phyloP scores from a whole-genome alignment of 1,140 invertebrate species.

The Apis dorsata region DNA sequence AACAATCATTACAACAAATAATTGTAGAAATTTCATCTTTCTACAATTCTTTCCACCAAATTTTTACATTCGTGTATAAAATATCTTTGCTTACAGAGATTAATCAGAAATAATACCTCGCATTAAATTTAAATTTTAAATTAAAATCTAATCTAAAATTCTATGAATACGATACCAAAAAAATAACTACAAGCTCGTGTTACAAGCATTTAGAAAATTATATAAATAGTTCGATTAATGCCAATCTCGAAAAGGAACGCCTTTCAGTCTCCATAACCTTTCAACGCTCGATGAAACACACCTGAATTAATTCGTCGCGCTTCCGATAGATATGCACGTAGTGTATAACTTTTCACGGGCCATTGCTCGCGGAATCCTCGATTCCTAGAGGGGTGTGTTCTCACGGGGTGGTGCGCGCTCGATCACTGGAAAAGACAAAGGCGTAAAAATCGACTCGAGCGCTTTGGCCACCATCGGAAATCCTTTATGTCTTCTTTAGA shows the following conservation, averaged over 20 bases:
- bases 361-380: constrained; percentile 42
- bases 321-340: not conserved
- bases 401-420: constrained; percentile 22
- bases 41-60: no score
- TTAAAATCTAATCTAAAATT: not conserved
- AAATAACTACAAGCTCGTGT: not conserved
- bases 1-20: no score
- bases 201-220: not conserved
- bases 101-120: no score
- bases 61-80: no score
- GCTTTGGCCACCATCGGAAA: constrained; percentile 22
- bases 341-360: constrained; percentile 30
- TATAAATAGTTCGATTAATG: not conserved
- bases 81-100: no score
- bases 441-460: constrained; percentile 22
- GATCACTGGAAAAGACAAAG: constrained; percentile 7
- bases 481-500: constrained; percentile 10
- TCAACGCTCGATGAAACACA: constrained; percentile 5
- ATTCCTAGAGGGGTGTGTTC: constrained; percentile 37
- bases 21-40: no score
- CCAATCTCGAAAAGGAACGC: constrained; percentile 3
- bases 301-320: constrained; percentile 12
- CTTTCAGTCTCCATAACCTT: not conserved
- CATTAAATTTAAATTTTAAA: not conserved
- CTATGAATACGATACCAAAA: not conserved